These are phyloP conservation scores for Hoplodrina blanda DNA, from an alignment of 2,888 invertebrate genomes.

Conservation along the genomic window DNA sequence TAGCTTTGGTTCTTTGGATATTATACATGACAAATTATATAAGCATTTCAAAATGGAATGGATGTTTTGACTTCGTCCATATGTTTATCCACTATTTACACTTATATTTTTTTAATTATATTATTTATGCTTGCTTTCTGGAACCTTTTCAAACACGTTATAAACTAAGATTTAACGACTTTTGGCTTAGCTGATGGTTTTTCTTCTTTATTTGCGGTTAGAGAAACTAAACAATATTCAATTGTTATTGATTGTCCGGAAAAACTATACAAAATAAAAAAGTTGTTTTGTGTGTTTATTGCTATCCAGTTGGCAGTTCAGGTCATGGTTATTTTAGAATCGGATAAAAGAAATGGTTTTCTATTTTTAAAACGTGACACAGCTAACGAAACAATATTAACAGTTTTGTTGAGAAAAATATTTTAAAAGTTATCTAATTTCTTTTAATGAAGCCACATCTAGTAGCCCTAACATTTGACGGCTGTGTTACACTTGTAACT, in stretches of 20 bases:
- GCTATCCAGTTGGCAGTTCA: constrained; percentile 18
- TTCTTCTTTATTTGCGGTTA: constrained; percentile 54
- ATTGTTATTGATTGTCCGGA: constrained; percentile 50
- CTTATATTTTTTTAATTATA: constrained; percentile 67
- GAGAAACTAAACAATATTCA: constrained; percentile 54
- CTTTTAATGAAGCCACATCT: constrained; percentile 61
- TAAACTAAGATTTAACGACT: constrained; percentile 62
- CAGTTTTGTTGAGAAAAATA: constrained; percentile 1
- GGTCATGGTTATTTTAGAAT: constrained; percentile 28
- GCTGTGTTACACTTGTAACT: constrained; percentile 70
- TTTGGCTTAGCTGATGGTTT: constrained; percentile 46
- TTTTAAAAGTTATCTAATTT: neutral
- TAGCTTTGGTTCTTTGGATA: constrained; percentile 57
- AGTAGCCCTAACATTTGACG: constrained; percentile 46
- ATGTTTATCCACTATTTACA: constrained; percentile 70
- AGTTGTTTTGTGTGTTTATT: constrained; percentile 22
- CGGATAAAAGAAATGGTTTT: constrained; percentile 9
- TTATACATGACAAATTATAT: constrained; percentile 73
- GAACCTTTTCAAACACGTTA: constrained; percentile 63
- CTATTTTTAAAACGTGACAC: constrained; percentile 30
- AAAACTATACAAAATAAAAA: constrained; percentile 21
- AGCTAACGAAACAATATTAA: constrained; percentile 19
- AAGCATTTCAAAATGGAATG: constrained; percentile 65
- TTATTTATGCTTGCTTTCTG: constrained; percentile 67
- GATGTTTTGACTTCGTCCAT: constrained; percentile 72